These are phyloP conservation scores for Engraulis encrasicolus DNA, from an alignment of 2,113 vertebrate genomes.

Conservation along the genomic window DNA sequence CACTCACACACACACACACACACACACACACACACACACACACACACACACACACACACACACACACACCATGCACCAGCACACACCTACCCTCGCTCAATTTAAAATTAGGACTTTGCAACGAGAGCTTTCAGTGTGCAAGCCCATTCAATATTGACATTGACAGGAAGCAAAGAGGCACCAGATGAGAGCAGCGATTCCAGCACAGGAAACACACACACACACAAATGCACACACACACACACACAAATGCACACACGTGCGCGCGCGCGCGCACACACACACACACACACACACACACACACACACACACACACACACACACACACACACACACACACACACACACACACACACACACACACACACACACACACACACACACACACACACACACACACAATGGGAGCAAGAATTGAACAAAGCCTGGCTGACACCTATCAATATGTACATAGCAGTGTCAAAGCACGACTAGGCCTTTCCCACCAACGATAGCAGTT, in stretches of 20 bases:
- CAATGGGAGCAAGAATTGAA: neutral
- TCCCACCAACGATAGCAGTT: neutral
- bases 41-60: neutral
- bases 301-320: conserved; percentile 4
- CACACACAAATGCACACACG: no score
- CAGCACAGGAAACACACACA: neutral
- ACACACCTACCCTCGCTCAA: neutral
- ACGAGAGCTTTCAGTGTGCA: conserved; percentile 13
- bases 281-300: neutral
- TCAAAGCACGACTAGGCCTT: neutral
- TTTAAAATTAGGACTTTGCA: conserved; percentile 35
- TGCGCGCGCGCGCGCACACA: no score
- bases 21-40: neutral
- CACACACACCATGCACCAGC: neutral
- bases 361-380: neutral
- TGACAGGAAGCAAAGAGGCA: neutral
- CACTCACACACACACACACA: neutral
- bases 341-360: neutral
- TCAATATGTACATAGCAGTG: conserved; percentile 8
- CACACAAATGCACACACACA: conserved; percentile 5
- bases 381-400: conserved; percentile 4
- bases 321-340: conserved; percentile 5
- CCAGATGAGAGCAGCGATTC: neutral
- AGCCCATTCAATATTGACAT: conserved; percentile 36
- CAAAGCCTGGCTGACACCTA: conserved; percentile 12